Evolutionary conservation across 2,797 vertebrate species (phyloP).

Genomic region (Odontamblyopus lacepedii): DNA sequence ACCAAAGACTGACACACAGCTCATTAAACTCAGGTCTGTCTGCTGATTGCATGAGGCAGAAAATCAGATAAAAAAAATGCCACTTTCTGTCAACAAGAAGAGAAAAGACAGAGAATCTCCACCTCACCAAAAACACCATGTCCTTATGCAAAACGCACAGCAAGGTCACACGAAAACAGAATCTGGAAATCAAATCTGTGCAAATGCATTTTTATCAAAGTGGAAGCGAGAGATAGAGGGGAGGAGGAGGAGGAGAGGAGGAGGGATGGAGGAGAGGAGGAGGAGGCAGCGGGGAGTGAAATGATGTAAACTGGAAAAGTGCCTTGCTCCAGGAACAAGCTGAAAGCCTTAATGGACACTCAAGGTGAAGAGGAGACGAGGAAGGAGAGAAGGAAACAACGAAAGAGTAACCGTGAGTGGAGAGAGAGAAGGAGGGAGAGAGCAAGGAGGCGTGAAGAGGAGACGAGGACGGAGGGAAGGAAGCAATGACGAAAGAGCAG

Average conservation of each 20-base stretch:
- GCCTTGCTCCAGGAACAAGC: conserved; percentile 31
- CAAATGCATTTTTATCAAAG: conserved; percentile 6
- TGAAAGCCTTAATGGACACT: conserved; percentile 68
- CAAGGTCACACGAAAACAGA: not conserved
- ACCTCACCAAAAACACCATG: not conserved
- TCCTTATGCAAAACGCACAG: not conserved
- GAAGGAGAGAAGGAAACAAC: not conserved
- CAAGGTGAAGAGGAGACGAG: conserved; percentile 56
- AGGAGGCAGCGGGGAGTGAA: conserved; percentile 37
- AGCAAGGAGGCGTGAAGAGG: not conserved
- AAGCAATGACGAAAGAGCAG: not conserved
- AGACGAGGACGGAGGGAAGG: no score
- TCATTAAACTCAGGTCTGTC: not conserved
- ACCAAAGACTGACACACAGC: not conserved
- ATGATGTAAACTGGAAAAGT: conserved; percentile 52
- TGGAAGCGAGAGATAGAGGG: conserved; percentile 1
- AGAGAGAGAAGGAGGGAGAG: not conserved
- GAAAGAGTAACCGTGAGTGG: conserved; percentile 16
- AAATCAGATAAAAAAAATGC: not conserved
- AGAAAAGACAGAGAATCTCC: not conserved
- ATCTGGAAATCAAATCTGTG: conserved; percentile 7
- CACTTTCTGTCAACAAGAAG: not conserved
- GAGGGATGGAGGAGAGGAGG: not conserved
- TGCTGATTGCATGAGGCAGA: not conserved
- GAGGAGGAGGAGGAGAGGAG: conserved; percentile 7